phyloP scores from a whole-genome alignment of 2,797 vertebrate species.

The Channa striata region DNA sequence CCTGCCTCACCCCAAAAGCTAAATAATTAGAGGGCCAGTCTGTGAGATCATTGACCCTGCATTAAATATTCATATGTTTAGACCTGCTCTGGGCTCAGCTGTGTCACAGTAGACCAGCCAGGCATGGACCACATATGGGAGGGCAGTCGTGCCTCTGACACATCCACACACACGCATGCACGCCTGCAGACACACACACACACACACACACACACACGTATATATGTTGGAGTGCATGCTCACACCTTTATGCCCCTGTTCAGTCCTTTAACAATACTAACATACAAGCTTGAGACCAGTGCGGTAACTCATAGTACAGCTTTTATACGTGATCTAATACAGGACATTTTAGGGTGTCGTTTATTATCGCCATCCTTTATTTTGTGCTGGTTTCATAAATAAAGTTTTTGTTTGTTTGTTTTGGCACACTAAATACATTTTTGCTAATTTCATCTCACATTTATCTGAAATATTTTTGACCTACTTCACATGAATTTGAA shows the following conservation, averaged over 20 bases:
- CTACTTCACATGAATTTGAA: slow-evolving; percentile 24
- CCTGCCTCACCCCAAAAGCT: slow-evolving; percentile 84
- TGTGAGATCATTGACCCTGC: slow-evolving; percentile 88
- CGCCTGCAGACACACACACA: slow-evolving; percentile 30
- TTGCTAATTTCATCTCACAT: not conserved
- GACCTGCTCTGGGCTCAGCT: slow-evolving; percentile 85
- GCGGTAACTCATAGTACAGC: slow-evolving; percentile 5
- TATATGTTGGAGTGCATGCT: slow-evolving; percentile 24
- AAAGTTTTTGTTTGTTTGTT: slow-evolving; percentile 18
- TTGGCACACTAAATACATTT: not conserved
- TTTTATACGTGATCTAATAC: slow-evolving; percentile 25
- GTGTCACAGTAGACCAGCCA: slow-evolving; percentile 87
- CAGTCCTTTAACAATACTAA: slow-evolving; percentile 38
- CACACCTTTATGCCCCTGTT: slow-evolving; percentile 15
- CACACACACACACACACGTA: slow-evolving; percentile 22
- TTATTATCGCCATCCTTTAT: slow-evolving; percentile 1
- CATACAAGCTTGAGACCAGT: slow-evolving; percentile 9
- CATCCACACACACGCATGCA: slow-evolving; percentile 50
- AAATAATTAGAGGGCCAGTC: slow-evolving; percentile 88
- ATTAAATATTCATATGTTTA: slow-evolving; percentile 91
- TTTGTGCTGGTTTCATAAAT: not conserved
- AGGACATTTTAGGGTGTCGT: slow-evolving; percentile 14
- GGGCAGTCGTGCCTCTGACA: slow-evolving; percentile 80
- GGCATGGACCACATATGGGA: slow-evolving; percentile 87
- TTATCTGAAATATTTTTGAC: not conserved